Base-by-base conservation (phyloP, 2,113 vertebrate species). In the Galemys pyrenaicus region DNA sequence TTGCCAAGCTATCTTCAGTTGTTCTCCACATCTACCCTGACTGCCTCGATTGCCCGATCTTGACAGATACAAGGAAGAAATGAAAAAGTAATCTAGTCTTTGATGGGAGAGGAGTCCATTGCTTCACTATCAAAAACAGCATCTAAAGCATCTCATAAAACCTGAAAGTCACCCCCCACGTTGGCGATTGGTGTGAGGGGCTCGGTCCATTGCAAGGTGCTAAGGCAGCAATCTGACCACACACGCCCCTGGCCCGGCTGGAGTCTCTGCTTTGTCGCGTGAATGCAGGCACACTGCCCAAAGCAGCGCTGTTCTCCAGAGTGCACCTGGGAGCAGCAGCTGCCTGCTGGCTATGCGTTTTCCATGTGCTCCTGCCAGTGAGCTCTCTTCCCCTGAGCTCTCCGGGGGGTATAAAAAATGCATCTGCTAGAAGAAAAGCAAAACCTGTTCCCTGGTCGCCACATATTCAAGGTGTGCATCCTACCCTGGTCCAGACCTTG, bases 61-160 rank as follows among this genome's bases (percentile, higher is more conserved):
- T 83, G 92, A 92, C 58, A 39, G 86, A 74, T 35, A 80, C 10
- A 39, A 77, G 68, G 73, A 78, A 46, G 68, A 32, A 2, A 89
- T 15, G 73, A 85, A 58, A 46, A 77, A 67, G 60, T 60, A 44
- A 81, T 62, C 54, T 51, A 24, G 35, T 60, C 79, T 62, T 26
- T 71, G 71, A 35, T 26, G 5, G 73, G 56, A 64, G 51, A 51
- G n/a, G 62, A 70, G 56, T 64, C 74, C 37, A 35, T 67, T 58
- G 64, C n/a, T 86, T 74, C 37, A 9, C 86, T 85, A 91, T 81
- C 94, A 67, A 73, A 89, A 71, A 64, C 51, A 77, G 58, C 79
- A 68, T 51, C 17, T n/a, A 54, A 41, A 73, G 58, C 16, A 3
- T 56, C 62, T 67, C 79, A 13, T 51, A 56, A 81, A 85, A 71